A percentile compares a stretch with the other conserved stretches of the same genome.
These are phyloP conservation scores for Liasis olivaceus DNA, from an alignment of 2,797 vertebrate genomes.

Conservation along the genomic window DNA sequence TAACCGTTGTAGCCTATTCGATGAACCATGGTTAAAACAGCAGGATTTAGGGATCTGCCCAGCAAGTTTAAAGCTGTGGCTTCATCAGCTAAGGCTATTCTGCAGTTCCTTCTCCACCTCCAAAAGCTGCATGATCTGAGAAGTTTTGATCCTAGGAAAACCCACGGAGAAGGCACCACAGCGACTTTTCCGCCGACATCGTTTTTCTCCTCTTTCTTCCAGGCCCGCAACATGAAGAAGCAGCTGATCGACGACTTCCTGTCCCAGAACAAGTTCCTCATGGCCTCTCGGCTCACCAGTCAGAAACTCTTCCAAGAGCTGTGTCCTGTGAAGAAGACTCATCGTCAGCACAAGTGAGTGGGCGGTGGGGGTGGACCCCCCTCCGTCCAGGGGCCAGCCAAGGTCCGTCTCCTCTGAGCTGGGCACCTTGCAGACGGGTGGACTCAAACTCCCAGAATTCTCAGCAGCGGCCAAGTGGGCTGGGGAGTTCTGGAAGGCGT, in stretches of 20 bases:
- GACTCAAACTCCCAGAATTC: no score
- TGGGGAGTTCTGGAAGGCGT: no score
- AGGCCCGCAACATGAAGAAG: slow-evolving; percentile 94
- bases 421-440: no score
- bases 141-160: background rate
- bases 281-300: slow-evolving; percentile 88
- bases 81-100: no score
- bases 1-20: no score
- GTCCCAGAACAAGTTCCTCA: slow-evolving; percentile 91
- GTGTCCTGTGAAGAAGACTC: slow-evolving; percentile 93
- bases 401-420: no score
- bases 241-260: slow-evolving; percentile 94
- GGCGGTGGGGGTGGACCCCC: fast-evolving
- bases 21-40: no score
- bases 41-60: background rate
- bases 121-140: background rate
- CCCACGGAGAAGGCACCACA: background rate
- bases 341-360: slow-evolving; percentile 92
- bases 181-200: background rate
- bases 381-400: fast-evolving
- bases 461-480: no score
- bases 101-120: no score
- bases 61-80: no score
- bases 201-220: slow-evolving; percentile 21
- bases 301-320: slow-evolving; percentile 95